A percentile compares a stretch with the other conserved stretches of the same genome.
These are phyloP conservation scores for Oenanthe melanoleuca DNA, from an alignment of 2,113 vertebrate genomes.

Conservation along the genomic window DNA sequence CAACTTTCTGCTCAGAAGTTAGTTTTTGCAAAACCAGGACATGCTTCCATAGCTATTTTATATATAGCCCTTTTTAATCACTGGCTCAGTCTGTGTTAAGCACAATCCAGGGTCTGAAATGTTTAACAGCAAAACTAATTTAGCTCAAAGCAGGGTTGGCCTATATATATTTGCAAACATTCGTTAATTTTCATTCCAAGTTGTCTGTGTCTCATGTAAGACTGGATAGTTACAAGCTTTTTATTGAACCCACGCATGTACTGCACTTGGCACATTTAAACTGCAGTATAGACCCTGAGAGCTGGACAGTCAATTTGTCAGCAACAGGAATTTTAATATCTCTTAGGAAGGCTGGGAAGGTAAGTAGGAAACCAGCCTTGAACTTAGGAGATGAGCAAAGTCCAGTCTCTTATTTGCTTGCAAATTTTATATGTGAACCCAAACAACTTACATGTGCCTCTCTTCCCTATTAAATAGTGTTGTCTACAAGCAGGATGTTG, in stretches of 20 bases:
- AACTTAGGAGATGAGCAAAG: background rate
- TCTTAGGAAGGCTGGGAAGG: background rate
- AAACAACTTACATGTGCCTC: background rate
- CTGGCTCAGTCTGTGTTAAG: background rate
- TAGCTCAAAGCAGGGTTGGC: constrained; percentile 12
- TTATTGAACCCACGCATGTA: background rate
- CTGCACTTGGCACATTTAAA: background rate
- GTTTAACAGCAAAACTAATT: constrained; percentile 12
- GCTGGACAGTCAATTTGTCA: background rate
- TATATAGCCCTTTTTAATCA: background rate
- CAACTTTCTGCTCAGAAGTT: background rate
- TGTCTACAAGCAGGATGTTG: background rate
- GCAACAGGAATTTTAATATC: background rate
- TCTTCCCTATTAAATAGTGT: background rate
- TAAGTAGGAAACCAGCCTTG: background rate
- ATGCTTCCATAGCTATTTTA: background rate
- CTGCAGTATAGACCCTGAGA: background rate
- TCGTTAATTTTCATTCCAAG: constrained; percentile 2
- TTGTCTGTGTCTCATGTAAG: background rate
- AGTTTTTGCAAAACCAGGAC: background rate
- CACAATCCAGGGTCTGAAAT: background rate
- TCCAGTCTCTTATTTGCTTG: accelerated
- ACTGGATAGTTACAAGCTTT: background rate
- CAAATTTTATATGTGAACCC: background rate
- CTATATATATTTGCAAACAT: background rate